Evolutionary conservation across 2,888 invertebrate species (phyloP).

Genomic region (Agrotis segetum): DNA sequence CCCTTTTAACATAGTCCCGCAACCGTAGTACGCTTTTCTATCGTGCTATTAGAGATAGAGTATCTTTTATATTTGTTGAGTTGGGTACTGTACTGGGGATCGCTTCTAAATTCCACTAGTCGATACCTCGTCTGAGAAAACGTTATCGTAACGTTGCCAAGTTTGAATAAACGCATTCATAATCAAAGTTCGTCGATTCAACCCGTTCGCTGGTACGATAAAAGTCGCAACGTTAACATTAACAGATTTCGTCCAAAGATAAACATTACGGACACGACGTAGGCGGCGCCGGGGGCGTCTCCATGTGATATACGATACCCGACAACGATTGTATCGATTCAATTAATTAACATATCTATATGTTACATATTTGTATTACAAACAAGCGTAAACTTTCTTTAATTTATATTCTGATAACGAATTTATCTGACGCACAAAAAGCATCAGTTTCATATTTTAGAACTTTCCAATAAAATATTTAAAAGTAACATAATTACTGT

Average conservation of each 20-base stretch:
- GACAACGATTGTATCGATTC: conserved; percentile 71
- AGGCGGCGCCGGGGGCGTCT: conserved; percentile 83
- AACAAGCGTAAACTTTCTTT: conserved; percentile 63
- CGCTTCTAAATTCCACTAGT: too few relatives aligned
- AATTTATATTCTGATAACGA: conserved; percentile 52
- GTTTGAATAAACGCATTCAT: conserved; percentile 25
- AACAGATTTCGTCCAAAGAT: conserved; percentile 77
- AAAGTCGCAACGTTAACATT: conserved; percentile 66
- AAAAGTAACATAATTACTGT: conserved; percentile 49
- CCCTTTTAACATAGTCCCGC: too few relatives aligned
- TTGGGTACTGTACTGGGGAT: too few relatives aligned
- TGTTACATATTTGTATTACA: conserved; percentile 67
- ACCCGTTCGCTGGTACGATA: conserved; percentile 63
- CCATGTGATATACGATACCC: conserved; percentile 73
- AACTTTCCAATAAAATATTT: conserved; percentile 59
- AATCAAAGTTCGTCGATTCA: conserved; percentile 50
- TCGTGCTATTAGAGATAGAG: too few relatives aligned
- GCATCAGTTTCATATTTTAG: background rate
- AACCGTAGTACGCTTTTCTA: too few relatives aligned
- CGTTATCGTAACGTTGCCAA: background rate
- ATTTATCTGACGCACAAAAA: conserved; percentile 18
- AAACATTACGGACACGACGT: conserved; percentile 79
- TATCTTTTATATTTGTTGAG: too few relatives aligned
- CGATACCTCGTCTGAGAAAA: too few relatives aligned
- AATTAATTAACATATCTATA: conserved; percentile 80